Evolutionary conservation across 2,113 vertebrate species (phyloP).

Genomic region (Colistium nudipinnis): DNA sequence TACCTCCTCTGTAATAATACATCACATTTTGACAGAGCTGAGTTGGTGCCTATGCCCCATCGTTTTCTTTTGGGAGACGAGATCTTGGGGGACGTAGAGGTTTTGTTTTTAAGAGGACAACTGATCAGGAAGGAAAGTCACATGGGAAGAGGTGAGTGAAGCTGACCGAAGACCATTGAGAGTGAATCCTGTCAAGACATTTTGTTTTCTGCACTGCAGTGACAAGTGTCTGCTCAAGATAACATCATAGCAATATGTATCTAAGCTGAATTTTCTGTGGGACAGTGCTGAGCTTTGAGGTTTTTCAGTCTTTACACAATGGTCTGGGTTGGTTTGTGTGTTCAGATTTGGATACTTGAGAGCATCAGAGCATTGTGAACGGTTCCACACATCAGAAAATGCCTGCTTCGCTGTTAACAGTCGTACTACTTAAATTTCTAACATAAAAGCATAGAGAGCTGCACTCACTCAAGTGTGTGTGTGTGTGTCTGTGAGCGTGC

Average conservation of each 20-base stretch:
- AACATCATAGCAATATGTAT: background rate
- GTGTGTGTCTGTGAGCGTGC: too few relatives aligned
- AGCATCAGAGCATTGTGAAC: background rate
- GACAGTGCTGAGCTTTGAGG: background rate
- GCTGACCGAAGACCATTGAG: background rate
- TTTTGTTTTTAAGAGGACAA: slow-evolving; percentile 24
- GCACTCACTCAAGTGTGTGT: too few relatives aligned
- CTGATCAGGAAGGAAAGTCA: background rate
- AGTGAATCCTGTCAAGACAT: background rate
- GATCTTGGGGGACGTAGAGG: background rate
- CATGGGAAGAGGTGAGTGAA: slow-evolving; percentile 5
- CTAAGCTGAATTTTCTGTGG: background rate
- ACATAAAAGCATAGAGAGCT: slow-evolving; percentile 12
- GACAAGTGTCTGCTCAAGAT: background rate
- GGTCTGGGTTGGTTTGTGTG: slow-evolving; percentile 9
- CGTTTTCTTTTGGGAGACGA: slow-evolving; percentile 13
- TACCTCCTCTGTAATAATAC: slow-evolving; percentile 63
- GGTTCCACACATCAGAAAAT: background rate
- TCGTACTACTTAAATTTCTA: background rate
- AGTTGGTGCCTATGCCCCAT: slow-evolving; percentile 6
- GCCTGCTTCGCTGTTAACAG: background rate
- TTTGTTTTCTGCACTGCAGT: slow-evolving; percentile 13
- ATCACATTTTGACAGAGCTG: slow-evolving; percentile 36
- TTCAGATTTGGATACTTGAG: background rate
- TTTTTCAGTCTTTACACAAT: background rate